phyloP scores from a whole-genome alignment of 2,888 invertebrate species.

The Patella caerulea region DNA sequence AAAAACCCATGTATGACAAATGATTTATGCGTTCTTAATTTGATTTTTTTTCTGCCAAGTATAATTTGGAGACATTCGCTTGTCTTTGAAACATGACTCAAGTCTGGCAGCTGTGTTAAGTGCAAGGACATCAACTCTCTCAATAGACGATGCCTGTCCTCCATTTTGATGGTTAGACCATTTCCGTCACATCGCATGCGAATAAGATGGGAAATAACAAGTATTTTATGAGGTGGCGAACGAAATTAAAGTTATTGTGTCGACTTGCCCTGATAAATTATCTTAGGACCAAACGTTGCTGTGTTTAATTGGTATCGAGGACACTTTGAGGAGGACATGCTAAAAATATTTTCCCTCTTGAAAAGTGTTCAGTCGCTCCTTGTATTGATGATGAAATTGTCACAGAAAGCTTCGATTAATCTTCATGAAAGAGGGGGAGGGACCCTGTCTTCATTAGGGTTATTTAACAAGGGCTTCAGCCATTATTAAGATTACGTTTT shows the following conservation, averaged over 20 bases:
- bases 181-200: neutral
- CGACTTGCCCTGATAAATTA: neutral
- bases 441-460: too few species aligned
- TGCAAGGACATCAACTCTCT: too few species aligned
- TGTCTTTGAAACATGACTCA: too few species aligned
- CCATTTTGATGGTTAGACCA: neutral
- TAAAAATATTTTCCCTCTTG: neutral
- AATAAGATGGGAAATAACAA: neutral
- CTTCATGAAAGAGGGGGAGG: too few species aligned
- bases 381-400: neutral
- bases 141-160: neutral
- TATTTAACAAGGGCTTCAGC: too few species aligned
- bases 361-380: neutral
- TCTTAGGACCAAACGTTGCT: neutral
- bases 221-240: neutral
- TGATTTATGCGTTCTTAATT: too few species aligned
- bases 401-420: neutral
- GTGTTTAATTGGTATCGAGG: neutral
- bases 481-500: too few species aligned
- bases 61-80: too few species aligned
- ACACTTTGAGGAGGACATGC: neutral
- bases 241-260: slow-evolving; percentile 8
- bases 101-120: too few species aligned
- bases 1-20: too few species aligned
- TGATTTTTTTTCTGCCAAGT: too few species aligned